phyloP scores from a whole-genome alignment of 2,113 vertebrate species.

The Cathartes aura region DNA sequence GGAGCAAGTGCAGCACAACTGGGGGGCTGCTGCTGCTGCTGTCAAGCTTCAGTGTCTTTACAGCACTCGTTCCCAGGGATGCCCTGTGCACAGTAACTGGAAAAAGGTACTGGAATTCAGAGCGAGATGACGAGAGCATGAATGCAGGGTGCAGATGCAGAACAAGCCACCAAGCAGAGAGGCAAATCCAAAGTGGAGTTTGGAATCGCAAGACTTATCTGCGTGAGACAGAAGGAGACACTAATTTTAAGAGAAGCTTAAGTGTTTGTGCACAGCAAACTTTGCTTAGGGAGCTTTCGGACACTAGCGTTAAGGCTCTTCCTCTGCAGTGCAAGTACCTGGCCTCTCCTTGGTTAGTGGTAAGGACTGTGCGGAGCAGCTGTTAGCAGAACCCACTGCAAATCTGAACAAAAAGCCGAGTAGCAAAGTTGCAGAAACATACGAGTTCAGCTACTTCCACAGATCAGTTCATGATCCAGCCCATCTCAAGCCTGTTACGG shows the following conservation, averaged over 20 bases:
- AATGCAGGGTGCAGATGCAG: conserved; percentile 11
- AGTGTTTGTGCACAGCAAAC: background rate
- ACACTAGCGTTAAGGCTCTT: background rate
- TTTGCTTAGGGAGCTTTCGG: background rate
- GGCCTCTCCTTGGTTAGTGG: conserved; percentile 44
- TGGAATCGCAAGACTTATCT: conserved; percentile 75
- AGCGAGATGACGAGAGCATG: background rate
- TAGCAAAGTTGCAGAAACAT: background rate
- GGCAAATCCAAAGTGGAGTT: conserved; percentile 56
- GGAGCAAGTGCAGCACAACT: background rate
- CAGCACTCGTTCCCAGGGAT: background rate
- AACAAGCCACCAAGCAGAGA: conserved; percentile 50
- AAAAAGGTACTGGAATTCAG: conserved; percentile 59
- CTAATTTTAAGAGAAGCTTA: conserved; percentile 19
- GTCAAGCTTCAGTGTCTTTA: background rate
- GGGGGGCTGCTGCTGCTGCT: background rate
- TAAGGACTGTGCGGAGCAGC: background rate
- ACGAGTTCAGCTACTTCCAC: conserved; percentile 47
- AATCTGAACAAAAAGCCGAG: background rate
- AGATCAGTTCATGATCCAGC: conserved; percentile 35
- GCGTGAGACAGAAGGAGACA: conserved; percentile 69
- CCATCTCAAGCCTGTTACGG: background rate
- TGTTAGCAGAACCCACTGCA: conserved; percentile 50
- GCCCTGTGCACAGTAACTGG: conserved; percentile 11
- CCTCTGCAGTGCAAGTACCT: background rate